A percentile compares a stretch with the other conserved stretches of the same genome.
Evolutionary conservation across 2,797 vertebrate genomes (phyloP).

Genomic region (Sebastes itinus): DNA sequence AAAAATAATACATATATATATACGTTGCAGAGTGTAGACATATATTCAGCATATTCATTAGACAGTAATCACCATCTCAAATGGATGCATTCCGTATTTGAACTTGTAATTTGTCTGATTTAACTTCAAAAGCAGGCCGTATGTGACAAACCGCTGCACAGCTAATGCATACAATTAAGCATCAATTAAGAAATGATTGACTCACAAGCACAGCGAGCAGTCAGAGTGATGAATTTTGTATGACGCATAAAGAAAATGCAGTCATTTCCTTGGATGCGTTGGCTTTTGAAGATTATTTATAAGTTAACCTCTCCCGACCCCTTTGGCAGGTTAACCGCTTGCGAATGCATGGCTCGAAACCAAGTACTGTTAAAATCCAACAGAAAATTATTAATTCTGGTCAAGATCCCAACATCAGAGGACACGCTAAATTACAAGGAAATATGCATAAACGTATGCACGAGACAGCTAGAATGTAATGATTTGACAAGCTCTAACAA

Average conservation of each 20-base stretch:
- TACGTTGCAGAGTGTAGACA: neutral
- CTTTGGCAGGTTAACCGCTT: constrained; percentile 6
- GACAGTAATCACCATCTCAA: constrained; percentile 40
- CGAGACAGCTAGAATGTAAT: neutral
- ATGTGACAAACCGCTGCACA: constrained; percentile 32
- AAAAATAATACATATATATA: neutral
- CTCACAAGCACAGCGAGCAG: constrained; percentile 20
- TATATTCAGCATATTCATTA: constrained; percentile 23
- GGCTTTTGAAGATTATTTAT: constrained; percentile 40
- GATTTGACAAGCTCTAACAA: neutral
- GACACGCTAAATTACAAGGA: constrained; percentile 3
- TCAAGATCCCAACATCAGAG: neutral
- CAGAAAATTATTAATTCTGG: neutral
- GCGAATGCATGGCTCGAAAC: neutral
- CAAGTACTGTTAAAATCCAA: neutral
- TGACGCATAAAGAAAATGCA: constrained; percentile 27
- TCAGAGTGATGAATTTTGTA: constrained; percentile 17
- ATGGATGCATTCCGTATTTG: constrained; percentile 33
- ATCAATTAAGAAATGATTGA: constrained; percentile 39
- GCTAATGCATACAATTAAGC: constrained; percentile 53
- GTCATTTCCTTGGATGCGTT: neutral
- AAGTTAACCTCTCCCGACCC: constrained; percentile 12
- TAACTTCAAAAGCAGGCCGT: constrained; percentile 42
- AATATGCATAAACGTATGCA: neutral
- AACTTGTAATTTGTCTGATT: constrained; percentile 52